Base-by-base conservation (phyloP, 2,113 vertebrate genomes). In the Neofelis nebulosa region DNA sequence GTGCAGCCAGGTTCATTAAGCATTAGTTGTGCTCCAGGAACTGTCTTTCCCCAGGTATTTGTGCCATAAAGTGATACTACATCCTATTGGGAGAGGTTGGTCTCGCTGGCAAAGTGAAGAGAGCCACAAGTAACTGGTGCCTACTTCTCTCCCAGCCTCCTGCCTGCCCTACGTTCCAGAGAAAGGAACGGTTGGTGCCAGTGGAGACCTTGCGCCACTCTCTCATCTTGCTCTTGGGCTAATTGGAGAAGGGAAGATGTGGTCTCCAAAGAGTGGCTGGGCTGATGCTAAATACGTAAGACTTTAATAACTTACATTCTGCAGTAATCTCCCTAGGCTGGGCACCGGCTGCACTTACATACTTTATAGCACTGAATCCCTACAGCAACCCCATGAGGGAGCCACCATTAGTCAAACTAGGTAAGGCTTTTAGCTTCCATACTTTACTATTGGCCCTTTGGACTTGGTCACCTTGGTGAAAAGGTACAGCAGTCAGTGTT, bases 241-340 rank as follows among this genome's bases (percentile, higher is more conserved):
- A 69, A 99, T 99, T 98, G 99, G 99, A 98, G 99, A 99, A 98
- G 99, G 99, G 25, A 99, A 99, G 99, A 99, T 99, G 99, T 99
- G 99, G 99, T 99, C 99, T 29, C 99, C 99, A 0, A 99, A 99
- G 98, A 99, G 99, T 71, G 99, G 99, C 87, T 99, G 99, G 99
- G 99, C 99, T 36, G 99, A 99, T 76, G 99, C 99, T 93, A 99
- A 99, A 99, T 99, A 99, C 1, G 99, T 99, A 99, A 99, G 99
- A 78, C 65, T 63, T 71, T 8, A 10, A 15, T 2, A 36, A 25
- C 33, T 29, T 86, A 33, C 4, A 7, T 9, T 5, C 11, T 13
- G 4, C 1, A 7, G 41, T 16, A 4, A 33, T 38, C 79, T 31
- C 69, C 36, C 73, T 18, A 16, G 21, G 36, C 15, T 55, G 25